Evolutionary conservation across 2,113 vertebrate genomes (phyloP), one percentile per base, ranked within the genome.

Genomic region (Neomonachus schauinslandi): DNA sequence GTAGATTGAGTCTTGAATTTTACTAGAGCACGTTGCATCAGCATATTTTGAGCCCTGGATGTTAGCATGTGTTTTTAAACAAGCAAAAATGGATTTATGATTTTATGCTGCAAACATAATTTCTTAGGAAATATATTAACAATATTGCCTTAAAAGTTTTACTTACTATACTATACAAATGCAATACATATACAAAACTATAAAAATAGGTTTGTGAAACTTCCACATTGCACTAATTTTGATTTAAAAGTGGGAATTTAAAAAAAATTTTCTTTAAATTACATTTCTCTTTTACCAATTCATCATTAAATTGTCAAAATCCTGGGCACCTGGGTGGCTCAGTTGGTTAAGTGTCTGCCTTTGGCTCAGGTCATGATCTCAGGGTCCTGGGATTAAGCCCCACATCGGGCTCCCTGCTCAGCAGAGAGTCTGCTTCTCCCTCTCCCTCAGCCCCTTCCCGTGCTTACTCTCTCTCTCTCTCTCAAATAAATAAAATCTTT

Each of bases 221-320:
- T 51, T 77, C 42, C 9, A 84, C 24, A 65, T 61, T 65, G 19
- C 36, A 71, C 13, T 84, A 42, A 49, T 81, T 94, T 96, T 87
- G 9, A 77, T 42, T 82, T 71, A 53, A 84, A 84, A 92, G 4
- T 15, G 46, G 63, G 8, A n/a, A n/a, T n/a, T n/a, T n/a, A n/a
- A n/a, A n/a, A n/a, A 4, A 3, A 59, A 19, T 49, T 69, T 95
- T 86, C 76, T 13, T 53, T 65, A 95, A 53, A 14, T 71, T 59
- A 81, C n/a, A 59, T 7, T 96, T 89, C 4, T 74, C 11, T 88
- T 61, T 80, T 3, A 71, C 4, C 12, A 36, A 39, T 39, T 84
- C 22, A 91, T 63, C 49, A 79, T 79, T 51, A 87, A 94, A n/a
- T 55, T 55, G 14, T 82, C 90, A 96, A 96, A 63, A 31, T 31